These are phyloP conservation scores for Oreocharis arfaki DNA, from an alignment of 2,113 vertebrate genomes.

Conservation along the genomic window DNA sequence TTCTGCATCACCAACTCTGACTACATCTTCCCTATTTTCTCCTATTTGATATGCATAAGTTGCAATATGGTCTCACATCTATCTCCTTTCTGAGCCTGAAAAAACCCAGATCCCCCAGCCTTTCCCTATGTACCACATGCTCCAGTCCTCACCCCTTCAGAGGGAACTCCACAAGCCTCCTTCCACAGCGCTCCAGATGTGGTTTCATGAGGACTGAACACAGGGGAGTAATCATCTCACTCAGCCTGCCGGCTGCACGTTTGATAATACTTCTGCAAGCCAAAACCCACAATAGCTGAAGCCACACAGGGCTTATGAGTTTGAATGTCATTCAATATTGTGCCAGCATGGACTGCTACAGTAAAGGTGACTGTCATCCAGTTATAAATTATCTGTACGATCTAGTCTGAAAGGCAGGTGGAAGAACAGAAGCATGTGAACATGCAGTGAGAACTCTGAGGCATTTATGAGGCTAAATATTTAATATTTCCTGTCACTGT, in stretches of 20 bases:
- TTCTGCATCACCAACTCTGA: background rate
- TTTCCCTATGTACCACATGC: fast-evolving
- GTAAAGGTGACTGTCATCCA: background rate
- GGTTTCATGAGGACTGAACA: background rate
- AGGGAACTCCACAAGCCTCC: background rate
- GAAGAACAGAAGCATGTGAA: background rate
- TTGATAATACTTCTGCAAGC: background rate
- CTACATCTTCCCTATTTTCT: background rate
- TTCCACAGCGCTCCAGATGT: background rate
- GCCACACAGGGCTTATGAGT: background rate
- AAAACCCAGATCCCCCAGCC: background rate
- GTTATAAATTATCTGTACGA: background rate
- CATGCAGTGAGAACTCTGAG: background rate
- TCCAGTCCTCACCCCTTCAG: background rate
- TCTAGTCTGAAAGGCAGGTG: background rate
- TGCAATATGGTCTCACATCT: background rate
- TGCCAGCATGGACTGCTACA: fast-evolving
- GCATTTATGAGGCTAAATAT: background rate
- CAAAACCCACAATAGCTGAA: background rate
- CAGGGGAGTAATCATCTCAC: fast-evolving
- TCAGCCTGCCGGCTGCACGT: background rate
- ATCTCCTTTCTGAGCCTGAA: background rate
- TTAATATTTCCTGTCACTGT: background rate
- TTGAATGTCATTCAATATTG: background rate
- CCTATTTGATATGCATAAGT: background rate